Evolutionary conservation across 2,888 invertebrate genomes (phyloP).

Genomic region (Rapana venosa): DNA sequence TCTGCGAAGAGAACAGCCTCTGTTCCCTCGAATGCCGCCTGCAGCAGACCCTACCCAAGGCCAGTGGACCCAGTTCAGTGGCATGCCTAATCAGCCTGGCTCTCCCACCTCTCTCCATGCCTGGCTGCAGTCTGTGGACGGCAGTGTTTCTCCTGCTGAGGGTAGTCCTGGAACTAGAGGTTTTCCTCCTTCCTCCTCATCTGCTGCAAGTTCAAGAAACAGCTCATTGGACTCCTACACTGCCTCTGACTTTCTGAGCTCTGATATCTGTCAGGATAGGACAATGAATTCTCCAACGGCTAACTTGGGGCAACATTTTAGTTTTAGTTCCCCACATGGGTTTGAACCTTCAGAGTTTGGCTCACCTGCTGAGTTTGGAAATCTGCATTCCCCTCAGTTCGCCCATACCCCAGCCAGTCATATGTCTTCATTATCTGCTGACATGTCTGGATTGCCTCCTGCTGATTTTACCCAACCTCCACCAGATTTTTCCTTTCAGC

Average conservation of each 20-base stretch:
- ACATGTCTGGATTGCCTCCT: conserved; percentile 8
- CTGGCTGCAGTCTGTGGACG: conserved; percentile 47
- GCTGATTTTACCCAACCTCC: conserved; percentile 33
- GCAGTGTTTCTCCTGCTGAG: conserved; percentile 31
- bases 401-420: not conserved
- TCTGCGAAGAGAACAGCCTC: conserved; percentile 4
- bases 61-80: conserved; percentile 71
- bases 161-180: not conserved
- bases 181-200: conserved; percentile 7
- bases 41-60: conserved; percentile 26
- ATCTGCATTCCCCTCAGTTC: conserved; percentile 15
- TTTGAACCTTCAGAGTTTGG: conserved; percentile 33
- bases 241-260: conserved; percentile 33
- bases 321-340: conserved; percentile 14
- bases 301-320: conserved; percentile 12
- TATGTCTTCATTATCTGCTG: not conserved
- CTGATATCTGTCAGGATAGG: not conserved
- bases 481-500: conserved; percentile 21
- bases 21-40: not conserved
- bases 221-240: conserved; percentile 16
- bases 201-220: conserved; percentile 5
- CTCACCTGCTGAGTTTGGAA: conserved; percentile 23
- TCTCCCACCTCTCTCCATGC: conserved; percentile 46
- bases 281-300: not conserved
- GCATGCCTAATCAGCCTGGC: conserved; percentile 58